Evolutionary conservation across 1,140 invertebrate species (phyloP), one percentile per base, ranked within the genome.

Genomic region (Drosophila kohkoa): DNA sequence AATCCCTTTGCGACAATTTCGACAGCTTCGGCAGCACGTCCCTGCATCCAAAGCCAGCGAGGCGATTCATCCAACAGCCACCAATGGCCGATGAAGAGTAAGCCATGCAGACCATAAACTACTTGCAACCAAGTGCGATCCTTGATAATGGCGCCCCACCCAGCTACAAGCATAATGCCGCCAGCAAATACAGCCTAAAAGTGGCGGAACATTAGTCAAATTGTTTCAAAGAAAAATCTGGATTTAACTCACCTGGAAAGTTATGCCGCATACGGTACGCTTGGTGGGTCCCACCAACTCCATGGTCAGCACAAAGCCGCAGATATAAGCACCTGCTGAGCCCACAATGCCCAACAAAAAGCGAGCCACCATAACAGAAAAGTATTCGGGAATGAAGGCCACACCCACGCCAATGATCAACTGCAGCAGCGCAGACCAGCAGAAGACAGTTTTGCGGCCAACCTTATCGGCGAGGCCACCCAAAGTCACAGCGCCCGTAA

Each of bases 31-130:
- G 94, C 93, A 1, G 94, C 92, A 45, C 95, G 94, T 1, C 96
- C 96, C 83, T 97, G 96, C 5, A 95, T 94, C 96, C 97, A 97
- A 3, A 97, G 92, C 96, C 96, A 97, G 30, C 97, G 94, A 0
- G 96, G 96, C 1, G 96, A 97, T 93, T 98, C 97, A 68, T 97
- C 96, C 93, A 97, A 95, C 1, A 97, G 92, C 96, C 97, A 98
- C 94, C 96, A 97, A 91, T 97, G 96, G 1, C 94, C 95, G 4
- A 98, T 91, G 0, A 98, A 93, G 0, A 97, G 80, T 5, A 95
- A 83, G 77, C 95, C 94, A 74, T 97, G 96, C 11, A 96, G 82
- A 1, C 97, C 97, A 82, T 97, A 97, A 3, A 96, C 93, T 1
- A 98, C 94, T 93, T 98, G 97, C 5, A 98, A 93, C 71, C 95